Conservation (phyloP, 2,888 invertebrate species). For the Hybos culiciformis region DNA sequence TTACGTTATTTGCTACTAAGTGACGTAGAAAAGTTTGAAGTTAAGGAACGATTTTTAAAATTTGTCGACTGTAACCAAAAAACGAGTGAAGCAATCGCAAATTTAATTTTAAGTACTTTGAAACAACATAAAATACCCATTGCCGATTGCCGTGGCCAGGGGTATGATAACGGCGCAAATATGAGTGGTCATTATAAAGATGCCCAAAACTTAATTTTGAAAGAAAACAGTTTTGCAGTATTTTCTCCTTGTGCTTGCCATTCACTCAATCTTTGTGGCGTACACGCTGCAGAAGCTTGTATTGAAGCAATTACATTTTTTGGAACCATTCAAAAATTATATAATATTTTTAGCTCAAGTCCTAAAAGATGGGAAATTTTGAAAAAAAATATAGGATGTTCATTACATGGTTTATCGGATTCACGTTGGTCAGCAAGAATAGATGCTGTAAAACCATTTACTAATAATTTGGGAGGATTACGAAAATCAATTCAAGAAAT, state of each 20-base stretch:
- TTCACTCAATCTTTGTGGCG: background rate
- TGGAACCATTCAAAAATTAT: background rate
- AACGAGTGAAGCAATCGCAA: no score
- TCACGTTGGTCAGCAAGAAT: conserved; percentile 2
- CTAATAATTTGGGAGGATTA: conserved; percentile 1
- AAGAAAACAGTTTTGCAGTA: background rate
- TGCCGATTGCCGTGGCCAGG: background rate
- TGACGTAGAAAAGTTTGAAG: no score
- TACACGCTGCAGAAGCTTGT: background rate
- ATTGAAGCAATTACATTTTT: background rate
- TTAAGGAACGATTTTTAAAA: no score
- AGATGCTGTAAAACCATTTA: conserved; percentile 2
- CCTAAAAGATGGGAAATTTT: background rate
- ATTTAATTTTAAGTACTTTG: no score
- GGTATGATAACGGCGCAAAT: background rate
- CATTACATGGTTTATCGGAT: background rate
- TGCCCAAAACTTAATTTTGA: background rate
- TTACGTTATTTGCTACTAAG: no score
- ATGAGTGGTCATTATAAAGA: background rate
- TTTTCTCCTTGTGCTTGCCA: background rate
- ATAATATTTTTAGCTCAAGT: background rate
- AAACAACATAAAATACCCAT: no score
- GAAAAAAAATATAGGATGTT: background rate
- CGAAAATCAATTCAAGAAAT: conserved; percentile 1
- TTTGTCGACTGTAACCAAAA: no score